These are phyloP conservation scores for Nesidiocoris tenuis DNA, from an alignment of 2,888 invertebrate species.

Conservation along the genomic window DNA sequence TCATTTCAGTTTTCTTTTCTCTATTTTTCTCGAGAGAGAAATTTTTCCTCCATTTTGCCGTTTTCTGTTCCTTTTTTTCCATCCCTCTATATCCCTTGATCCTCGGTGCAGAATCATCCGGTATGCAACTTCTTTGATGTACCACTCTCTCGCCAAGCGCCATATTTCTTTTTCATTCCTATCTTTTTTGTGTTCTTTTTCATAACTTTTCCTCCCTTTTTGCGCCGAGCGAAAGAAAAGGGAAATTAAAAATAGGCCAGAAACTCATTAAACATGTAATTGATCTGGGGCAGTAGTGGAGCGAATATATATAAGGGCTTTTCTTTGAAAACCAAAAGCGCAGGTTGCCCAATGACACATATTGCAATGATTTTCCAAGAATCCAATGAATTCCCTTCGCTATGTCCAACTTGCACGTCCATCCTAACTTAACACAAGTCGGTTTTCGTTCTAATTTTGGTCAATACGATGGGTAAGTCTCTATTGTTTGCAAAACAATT, in stretches of 20 bases:
- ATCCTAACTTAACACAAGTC: no score
- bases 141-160: background rate
- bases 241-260: background rate
- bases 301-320: no score
- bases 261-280: slow-evolving; percentile 28
- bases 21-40: background rate
- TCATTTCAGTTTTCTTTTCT: slow-evolving; percentile 26
- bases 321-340: no score
- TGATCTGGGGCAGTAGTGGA: slow-evolving; percentile 15
- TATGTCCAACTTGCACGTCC: no score
- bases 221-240: background rate
- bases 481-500: no score
- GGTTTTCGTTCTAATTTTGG: no score
- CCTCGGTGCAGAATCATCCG: slow-evolving; percentile 27
- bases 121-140: slow-evolving; percentile 36
- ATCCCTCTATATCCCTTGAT: slow-evolving; percentile 8
- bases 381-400: no score
- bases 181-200: slow-evolving; percentile 1
- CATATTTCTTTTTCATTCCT: slow-evolving; percentile 2
- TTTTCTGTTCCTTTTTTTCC: background rate
- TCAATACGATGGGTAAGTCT: no score
- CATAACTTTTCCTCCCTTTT: background rate
- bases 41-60: background rate
- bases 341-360: no score
- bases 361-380: no score